Percentiles rank a stretch among this genome's conserved stretches.
phyloP scores from a whole-genome alignment of 2,888 invertebrate genomes.

The Himalopsyche japonica region DNA sequence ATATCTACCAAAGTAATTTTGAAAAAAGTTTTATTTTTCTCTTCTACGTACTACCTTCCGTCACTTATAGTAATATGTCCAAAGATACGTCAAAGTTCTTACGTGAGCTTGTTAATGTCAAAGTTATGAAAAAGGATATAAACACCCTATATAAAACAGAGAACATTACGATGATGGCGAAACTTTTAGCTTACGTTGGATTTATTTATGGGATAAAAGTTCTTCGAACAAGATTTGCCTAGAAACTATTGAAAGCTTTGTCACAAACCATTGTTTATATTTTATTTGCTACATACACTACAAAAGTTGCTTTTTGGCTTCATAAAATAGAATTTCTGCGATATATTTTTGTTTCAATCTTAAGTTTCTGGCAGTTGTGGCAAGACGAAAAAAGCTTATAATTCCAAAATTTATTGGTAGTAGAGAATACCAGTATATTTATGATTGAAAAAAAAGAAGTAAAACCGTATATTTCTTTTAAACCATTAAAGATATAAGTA shows the following conservation, averaged over 20 bases:
- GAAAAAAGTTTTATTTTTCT: no score
- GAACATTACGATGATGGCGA: slow-evolving; percentile 8
- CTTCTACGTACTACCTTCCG: no score
- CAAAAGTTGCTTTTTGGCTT: not conserved
- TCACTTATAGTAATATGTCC: no score
- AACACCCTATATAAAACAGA: not conserved
- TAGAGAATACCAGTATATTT: no score
- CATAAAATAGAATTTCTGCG: not conserved
- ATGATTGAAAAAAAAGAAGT: no score
- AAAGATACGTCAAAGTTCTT: not conserved
- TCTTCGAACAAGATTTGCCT: not conserved
- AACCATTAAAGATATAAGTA: no score
- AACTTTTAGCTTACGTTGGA: slow-evolving; percentile 1
- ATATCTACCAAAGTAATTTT: no score
- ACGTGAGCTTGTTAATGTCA: not conserved
- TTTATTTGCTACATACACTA: not conserved
- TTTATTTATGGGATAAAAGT: slow-evolving; percentile 9
- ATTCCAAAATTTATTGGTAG: not conserved
- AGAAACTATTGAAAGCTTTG: not conserved
- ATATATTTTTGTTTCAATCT: not conserved
- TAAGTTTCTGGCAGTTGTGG: not conserved
- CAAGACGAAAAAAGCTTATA: not conserved
- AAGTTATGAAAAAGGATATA: not conserved
- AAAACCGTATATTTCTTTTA: no score
- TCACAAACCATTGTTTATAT: not conserved